Evolutionary conservation across 2,113 vertebrate species (phyloP), one percentile per base, ranked within the genome.

Genomic region (Callopanchax toddi): DNA sequence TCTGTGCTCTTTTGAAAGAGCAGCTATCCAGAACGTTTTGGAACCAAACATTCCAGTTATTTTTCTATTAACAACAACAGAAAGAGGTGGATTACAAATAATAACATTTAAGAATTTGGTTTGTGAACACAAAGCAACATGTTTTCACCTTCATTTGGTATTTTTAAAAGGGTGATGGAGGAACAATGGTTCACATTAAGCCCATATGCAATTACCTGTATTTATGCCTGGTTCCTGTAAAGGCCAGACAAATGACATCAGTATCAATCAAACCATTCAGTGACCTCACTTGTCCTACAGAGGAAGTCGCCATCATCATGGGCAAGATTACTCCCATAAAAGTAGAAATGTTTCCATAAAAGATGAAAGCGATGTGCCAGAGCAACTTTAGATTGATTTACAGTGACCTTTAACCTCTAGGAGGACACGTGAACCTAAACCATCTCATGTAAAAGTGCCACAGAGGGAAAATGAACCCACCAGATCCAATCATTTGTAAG

Each of bases 321-420:
- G 11, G 15, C 6, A 11, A 6, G 32, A 21, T 29, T 3, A 20
- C 11, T 15, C 29, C 51, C 29, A 21, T 34, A 15, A 12, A 34
- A 5, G 18, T 15, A 34, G 18, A 21, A 21, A 21, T 53, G 5
- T 21, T 20, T 20, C 32, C 6, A 15, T 20, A 37, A n/a, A 32
- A 25, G n/a, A 10, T 51, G 32, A 53, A 54, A 25, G 17, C 34
- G 18, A 34, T 46, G n/a, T 5, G 26, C 17, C 13, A 22, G 57
- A 46, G 18, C 4, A 60, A 21, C 56, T 59, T 21, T 53, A 23
- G 17, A 44, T 18, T 46, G 13, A 59, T 46, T 45, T 45, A n/a
- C n/a, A 36, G 26, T 34, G 12, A 45, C 26, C n/a, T 5, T 11
- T 34, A 13, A 45, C 40, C 25, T 59, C n/a, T 20, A 15, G 10